These are phyloP conservation scores for Notarius lentiginosus DNA, from an alignment of 2,113 vertebrate genomes.

Conservation along the genomic window DNA sequence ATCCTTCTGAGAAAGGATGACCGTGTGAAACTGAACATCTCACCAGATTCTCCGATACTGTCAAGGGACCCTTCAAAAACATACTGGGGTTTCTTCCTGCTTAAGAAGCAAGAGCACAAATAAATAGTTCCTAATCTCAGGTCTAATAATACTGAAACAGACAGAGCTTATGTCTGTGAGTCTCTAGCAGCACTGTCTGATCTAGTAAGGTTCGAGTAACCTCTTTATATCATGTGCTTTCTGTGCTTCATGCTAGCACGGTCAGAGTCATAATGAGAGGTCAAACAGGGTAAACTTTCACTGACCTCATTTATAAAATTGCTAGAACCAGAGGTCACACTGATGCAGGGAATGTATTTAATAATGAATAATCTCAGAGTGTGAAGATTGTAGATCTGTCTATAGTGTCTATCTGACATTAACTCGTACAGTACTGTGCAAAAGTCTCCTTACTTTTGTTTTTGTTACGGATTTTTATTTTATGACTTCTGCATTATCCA, in stretches of 20 bases:
- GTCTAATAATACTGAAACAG: not conserved
- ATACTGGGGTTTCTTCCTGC: conserved; percentile 64
- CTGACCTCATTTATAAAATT: conserved; percentile 1
- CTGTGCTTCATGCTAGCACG: not conserved
- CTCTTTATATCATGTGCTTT: not conserved
- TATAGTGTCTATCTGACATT: not conserved
- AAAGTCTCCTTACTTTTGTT: no score
- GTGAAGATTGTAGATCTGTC: not conserved
- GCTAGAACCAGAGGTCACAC: conserved; percentile 1
- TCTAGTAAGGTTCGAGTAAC: not conserved
- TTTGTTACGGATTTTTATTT: no score
- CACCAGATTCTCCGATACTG: not conserved
- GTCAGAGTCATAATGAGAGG: not conserved
- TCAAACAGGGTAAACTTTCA: not conserved
- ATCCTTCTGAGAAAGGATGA: conserved; percentile 43
- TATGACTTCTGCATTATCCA: no score
- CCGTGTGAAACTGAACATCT: conserved; percentile 52
- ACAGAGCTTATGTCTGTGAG: not conserved
- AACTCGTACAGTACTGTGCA: not conserved
- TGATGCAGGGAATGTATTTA: not conserved
- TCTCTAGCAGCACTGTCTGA: not conserved
- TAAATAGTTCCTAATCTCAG: not conserved
- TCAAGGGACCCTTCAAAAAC: conserved; percentile 14
- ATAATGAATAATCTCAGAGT: not conserved
- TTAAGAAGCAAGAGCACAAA: conserved; percentile 33